These are phyloP conservation scores for Lampris megalopsis DNA, from an alignment of 2,113 vertebrate species.

Conservation along the genomic window DNA sequence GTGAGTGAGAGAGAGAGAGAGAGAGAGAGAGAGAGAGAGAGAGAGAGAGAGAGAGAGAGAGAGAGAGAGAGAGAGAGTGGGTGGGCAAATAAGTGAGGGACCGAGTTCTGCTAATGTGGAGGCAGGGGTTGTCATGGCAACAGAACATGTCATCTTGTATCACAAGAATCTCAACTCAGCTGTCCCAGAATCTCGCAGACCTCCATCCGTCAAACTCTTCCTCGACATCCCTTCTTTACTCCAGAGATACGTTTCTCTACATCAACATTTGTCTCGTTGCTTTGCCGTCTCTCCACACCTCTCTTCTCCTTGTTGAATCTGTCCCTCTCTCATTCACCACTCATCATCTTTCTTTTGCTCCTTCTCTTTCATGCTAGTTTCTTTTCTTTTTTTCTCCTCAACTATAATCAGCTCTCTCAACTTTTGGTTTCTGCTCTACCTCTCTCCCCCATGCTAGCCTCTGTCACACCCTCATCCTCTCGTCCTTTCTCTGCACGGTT, in stretches of 20 bases:
- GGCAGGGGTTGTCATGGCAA: constrained; percentile 77
- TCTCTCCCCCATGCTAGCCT: neutral
- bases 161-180: constrained; percentile 44
- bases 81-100: too few species aligned
- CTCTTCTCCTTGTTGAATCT: neutral
- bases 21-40: neutral
- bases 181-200: constrained; percentile 67
- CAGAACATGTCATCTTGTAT: constrained; percentile 70
- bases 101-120: constrained; percentile 50
- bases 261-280: too few species aligned
- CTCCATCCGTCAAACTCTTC: neutral
- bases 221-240: too few species aligned
- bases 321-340: neutral
- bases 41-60: neutral
- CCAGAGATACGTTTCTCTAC: too few species aligned
- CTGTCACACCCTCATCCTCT: neutral
- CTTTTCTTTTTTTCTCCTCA: neutral
- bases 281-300: neutral
- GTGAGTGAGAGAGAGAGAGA: constrained; percentile 4
- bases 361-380: too few species aligned
- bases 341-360: neutral
- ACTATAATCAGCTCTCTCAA: neutral
- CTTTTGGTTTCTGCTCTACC: neutral
- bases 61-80: too few species aligned
- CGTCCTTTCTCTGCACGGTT: constrained; percentile 42